Evolutionary conservation across 2,888 invertebrate genomes (phyloP).

Genomic region (Leptodirus hochenwartii): DNA sequence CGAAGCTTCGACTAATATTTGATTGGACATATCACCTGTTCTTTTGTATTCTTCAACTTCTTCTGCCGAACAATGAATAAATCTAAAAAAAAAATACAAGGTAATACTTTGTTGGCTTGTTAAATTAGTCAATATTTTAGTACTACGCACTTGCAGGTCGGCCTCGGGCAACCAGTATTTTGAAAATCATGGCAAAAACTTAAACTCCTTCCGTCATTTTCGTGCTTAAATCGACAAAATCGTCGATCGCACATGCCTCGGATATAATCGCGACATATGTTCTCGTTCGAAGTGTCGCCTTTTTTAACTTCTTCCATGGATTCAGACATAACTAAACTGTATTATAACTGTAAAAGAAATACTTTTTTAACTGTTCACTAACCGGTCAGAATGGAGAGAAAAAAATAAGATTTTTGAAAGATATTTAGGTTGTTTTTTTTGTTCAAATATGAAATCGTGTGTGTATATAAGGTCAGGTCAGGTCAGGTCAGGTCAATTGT

Average conservation of each 20-base stretch:
- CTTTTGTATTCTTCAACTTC: conserved; percentile 58
- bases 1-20: conserved; percentile 28
- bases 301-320: conserved; percentile 20
- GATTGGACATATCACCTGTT: conserved; percentile 50
- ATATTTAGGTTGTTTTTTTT: too few relatives aligned
- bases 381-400: too few relatives aligned
- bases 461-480: too few relatives aligned
- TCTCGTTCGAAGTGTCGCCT: conserved; percentile 19
- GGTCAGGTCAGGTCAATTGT: too few relatives aligned
- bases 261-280: conserved; percentile 36
- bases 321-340: conserved; percentile 21
- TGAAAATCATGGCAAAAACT: conserved; percentile 50
- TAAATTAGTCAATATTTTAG: conserved; percentile 3
- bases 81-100: conserved; percentile 28
- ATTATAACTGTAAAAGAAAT: too few relatives aligned
- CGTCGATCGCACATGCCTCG: conserved; percentile 38
- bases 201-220: conserved; percentile 24
- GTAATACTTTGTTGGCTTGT: not conserved
- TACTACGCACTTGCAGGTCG: conserved; percentile 37
- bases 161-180: conserved; percentile 55
- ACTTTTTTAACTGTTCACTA: too few relatives aligned
- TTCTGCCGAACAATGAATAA: conserved; percentile 57
- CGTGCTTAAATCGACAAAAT: conserved; percentile 34
- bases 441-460: too few relatives aligned
- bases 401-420: too few relatives aligned